Evolutionary conservation across 2,113 vertebrate genomes (phyloP), one percentile per base, ranked within the genome.

Genomic region (Mixornis gularis): DNA sequence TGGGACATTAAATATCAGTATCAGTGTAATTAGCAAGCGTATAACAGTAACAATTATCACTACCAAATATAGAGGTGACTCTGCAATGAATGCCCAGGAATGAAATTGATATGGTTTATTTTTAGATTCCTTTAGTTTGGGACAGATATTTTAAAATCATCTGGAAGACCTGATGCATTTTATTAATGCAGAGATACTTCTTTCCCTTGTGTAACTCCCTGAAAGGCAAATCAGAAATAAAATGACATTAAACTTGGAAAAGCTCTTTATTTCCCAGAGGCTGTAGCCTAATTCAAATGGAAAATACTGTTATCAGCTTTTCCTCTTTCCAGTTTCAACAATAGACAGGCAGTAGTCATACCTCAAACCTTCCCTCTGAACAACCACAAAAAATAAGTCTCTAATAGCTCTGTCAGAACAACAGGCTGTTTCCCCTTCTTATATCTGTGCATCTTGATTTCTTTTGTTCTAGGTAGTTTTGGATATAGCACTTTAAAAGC

Each of bases 111-210:
- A 93, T 2, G 1, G 55, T 93, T 92, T 97, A 94, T 96, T 96
- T 98, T 97, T 96, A 97, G 87, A 83, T 79, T 95, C 29, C 27
- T 30, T 20, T 43, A 65, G 34, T 93, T 93, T 76, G 84, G 93
- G 96, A 92, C 74, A 24, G 80, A 60, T 95, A 96, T 96, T 93
- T 93, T 79, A 82, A 97, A 96, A 56, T 27, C 44, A 85, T 48
- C 43, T 71, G 86, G 43, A 96, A 88, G 92, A 97, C 87, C 76
- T 92, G 85, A 85, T 94, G 94, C 74, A 95, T 96, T 79, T 94
- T 94, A 92, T 97, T 96, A 94, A 93, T 74, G 69, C 91, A 79
- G 79, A 87, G 48, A 69, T 25, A 32, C 48, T 71, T 86, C 38
- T 72, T 79, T 44, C 48, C 34, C 65, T 85, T 79, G 17, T 87